Conservation (phyloP, 2,113 vertebrate species). For the Onychostruthus taczanowskii region DNA sequence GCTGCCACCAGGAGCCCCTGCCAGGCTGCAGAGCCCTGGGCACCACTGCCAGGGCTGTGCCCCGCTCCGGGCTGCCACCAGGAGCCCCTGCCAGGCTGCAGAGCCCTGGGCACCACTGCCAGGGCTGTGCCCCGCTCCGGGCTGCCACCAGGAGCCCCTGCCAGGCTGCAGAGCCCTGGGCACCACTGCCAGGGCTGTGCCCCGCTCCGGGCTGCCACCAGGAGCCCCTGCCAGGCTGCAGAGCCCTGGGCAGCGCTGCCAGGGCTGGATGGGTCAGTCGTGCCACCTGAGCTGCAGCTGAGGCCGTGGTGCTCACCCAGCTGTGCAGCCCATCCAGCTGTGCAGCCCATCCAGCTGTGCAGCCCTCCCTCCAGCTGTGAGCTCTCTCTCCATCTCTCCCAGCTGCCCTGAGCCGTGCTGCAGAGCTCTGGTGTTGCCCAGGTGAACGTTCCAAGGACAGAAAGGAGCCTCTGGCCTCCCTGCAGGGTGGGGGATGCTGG, state of each 20-base stretch:
- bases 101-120: background rate
- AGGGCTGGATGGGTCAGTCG: background rate
- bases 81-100: background rate
- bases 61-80: too few species aligned
- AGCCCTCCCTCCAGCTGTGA: background rate
- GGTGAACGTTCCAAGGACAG: accelerated
- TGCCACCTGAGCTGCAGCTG: background rate
- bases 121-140: background rate
- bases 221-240: background rate
- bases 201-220: background rate
- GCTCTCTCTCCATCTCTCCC: background rate
- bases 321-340: background rate
- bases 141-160: background rate
- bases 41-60: too few species aligned
- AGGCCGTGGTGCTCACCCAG: too few species aligned
- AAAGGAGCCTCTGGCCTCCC: background rate
- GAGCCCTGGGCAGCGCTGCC: background rate
- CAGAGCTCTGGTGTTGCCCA: background rate
- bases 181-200: accelerated
- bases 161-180: background rate
- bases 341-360: background rate
- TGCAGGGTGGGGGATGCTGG: background rate
- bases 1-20: too few species aligned
- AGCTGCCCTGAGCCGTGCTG: accelerated
- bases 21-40: too few species aligned